Evolutionary conservation across 2,888 invertebrate species (phyloP).

Genomic region (Agriopis aurantiaria): DNA sequence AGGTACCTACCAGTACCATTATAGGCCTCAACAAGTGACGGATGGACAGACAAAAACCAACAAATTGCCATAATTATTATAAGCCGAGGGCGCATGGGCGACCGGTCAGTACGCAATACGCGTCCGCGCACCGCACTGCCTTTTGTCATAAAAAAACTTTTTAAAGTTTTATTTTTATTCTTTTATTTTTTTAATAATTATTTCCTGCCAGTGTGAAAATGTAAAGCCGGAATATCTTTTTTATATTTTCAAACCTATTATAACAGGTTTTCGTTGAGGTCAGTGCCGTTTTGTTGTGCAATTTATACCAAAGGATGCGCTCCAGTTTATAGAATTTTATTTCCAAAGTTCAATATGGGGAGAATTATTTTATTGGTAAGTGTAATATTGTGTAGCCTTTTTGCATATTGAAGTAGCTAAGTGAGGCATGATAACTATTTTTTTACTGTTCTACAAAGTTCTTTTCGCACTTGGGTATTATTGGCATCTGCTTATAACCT

Average conservation of each 20-base stretch:
- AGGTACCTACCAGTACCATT: conserved; percentile 13
- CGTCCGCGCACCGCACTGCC: conserved; percentile 59
- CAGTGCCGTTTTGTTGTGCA: conserved; percentile 53
- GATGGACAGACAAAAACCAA: conserved; percentile 74
- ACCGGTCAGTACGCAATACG: conserved; percentile 68
- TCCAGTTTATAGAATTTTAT: conserved; percentile 52
- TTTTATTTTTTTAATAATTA: conserved; percentile 8
- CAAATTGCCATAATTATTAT: conserved; percentile 80
- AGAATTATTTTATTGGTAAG: conserved; percentile 54
- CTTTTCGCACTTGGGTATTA: too few relatives aligned
- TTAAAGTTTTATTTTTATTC: background rate
- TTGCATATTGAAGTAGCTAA: background rate
- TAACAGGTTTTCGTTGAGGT: conserved; percentile 60
- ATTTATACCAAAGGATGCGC: conserved; percentile 61
- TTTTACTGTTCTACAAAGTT: too few relatives aligned
- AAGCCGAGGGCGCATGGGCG: conserved; percentile 71
- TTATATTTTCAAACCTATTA: conserved; percentile 15
- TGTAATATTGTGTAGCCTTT: conserved; percentile 1
- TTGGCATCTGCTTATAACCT: too few relatives aligned
- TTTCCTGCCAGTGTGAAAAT: conserved; percentile 30
- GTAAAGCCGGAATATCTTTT: conserved; percentile 24
- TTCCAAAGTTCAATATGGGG: conserved; percentile 48
- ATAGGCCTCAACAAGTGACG: conserved; percentile 51
- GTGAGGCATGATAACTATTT: background rate
- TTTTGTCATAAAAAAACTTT: conserved; percentile 43